Base-by-base conservation (phyloP, 2,888 invertebrate species). In the Rhagonycha fulva region DNA sequence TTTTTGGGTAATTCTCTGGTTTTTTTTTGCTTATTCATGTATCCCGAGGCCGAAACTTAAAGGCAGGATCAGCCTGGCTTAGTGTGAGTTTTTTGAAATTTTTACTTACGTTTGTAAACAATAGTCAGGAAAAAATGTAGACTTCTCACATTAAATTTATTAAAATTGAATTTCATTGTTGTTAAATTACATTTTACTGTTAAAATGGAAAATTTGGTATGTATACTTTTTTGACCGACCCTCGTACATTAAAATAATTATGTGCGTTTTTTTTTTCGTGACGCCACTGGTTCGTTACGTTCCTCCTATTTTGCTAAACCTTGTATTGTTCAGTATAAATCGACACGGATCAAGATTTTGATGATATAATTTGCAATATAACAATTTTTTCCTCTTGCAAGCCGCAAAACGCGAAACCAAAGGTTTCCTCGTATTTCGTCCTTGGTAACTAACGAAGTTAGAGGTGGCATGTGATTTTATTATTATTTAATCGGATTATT, bases 391-490 rank as follows among this genome's bases (percentile, higher is more conserved):
- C 68, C 47, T 47, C 47, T 47, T 47, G n/a, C 47, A n/a, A 47
- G 47, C 47, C 47, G 7, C 47, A 47, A 47, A 47, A 47, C 47
- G 47, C 47, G 47, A 66, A 66, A 66, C 26, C 63, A 66, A 72
- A 72, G 76, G 72, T 76, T 76, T 76, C 66, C 76, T 72, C 72
- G 69, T 75, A 71, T 63, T 24, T 68, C 23, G 76, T 60, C 76
- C 76, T 76, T 76, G 76, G 76, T 75, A 72, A 75, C 69, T 30
- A 69, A 72, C 62, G 63, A 26, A 71, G 71, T 70, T 72, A 72
- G 63, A 32, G 47, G 70, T 74, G 71, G 32, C 72, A 76, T 76
- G 72, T 76, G 76, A 72, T 76, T 72, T 75, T 72, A 72, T 76
- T 23, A 72, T 62, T 68, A 24, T 30, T 14, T 68, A 26, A 61